These are phyloP conservation scores for Paratrypauchen microcephalus DNA, from an alignment of 2,797 vertebrate species.

Conservation along the genomic window DNA sequence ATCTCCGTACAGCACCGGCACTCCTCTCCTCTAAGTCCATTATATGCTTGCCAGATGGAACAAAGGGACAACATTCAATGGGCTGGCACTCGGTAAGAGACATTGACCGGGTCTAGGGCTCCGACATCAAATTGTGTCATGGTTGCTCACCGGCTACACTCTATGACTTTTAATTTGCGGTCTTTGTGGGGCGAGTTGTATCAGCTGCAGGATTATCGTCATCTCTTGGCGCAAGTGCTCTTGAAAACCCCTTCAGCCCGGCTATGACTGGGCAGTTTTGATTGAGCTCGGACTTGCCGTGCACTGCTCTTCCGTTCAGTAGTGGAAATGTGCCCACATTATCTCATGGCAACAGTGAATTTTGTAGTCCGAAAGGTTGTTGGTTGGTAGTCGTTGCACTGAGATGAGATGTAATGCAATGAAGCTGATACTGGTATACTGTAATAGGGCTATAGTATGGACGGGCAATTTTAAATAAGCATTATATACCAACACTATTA, in stretches of 20 bases:
- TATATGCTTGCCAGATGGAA: slow-evolving; percentile 64
- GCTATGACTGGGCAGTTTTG: slow-evolving; percentile 31
- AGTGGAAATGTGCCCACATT: not conserved
- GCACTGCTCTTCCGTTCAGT: not conserved
- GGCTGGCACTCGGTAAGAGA: slow-evolving; percentile 51
- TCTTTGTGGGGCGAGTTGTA: slow-evolving; percentile 20
- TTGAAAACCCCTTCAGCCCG: slow-evolving; percentile 30
- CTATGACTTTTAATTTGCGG: slow-evolving; percentile 54
- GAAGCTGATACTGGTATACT: too few species aligned
- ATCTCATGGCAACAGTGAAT: not conserved
- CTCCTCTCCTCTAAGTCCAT: slow-evolving; percentile 59
- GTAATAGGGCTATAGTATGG: too few species aligned
- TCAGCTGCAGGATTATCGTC: slow-evolving; percentile 50
- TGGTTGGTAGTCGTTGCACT: not conserved
- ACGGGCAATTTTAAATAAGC: too few species aligned
- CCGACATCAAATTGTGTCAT: slow-evolving; percentile 52
- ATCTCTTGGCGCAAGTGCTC: slow-evolving; percentile 35
- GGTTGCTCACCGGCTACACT: slow-evolving; percentile 30
- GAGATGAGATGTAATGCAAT: not conserved
- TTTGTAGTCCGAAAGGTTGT: not conserved
- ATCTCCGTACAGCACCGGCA: slow-evolving; percentile 58
- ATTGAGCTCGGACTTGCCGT: slow-evolving; percentile 1
- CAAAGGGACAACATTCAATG: slow-evolving; percentile 60
- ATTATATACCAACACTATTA: too few species aligned
- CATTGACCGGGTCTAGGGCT: slow-evolving; percentile 56